Evolutionary conservation across 2,888 invertebrate species (phyloP).

Genomic region (Drosophila suboccidentalis): DNA sequence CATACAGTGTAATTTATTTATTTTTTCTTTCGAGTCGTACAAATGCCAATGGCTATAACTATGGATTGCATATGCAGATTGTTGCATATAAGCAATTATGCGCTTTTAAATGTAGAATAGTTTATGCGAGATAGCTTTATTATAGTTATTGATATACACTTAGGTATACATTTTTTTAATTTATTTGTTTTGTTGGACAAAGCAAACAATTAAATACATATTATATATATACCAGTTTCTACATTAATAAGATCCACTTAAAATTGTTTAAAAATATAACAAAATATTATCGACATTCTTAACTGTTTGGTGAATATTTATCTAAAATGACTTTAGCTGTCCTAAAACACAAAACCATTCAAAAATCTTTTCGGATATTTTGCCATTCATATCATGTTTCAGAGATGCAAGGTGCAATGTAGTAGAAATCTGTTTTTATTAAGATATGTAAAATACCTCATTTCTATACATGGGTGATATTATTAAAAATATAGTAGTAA

Average conservation of each 20-base stretch:
- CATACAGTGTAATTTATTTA: too few species aligned
- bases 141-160: not conserved
- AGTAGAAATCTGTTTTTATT: not conserved
- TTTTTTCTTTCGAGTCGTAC: too few species aligned
- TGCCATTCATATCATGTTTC: slow-evolving; percentile 5
- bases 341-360: not conserved
- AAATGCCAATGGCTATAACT: too few species aligned
- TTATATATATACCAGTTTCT: not conserved
- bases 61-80: not conserved
- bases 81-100: not conserved
- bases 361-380: not conserved
- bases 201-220: not conserved
- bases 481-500: not conserved
- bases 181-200: not conserved
- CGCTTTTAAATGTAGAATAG: not conserved
- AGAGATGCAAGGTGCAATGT: not conserved
- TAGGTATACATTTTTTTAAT: too few species aligned
- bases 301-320: not conserved
- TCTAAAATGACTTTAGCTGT: not conserved
- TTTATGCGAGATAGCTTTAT: not conserved
- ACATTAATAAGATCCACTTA: not conserved
- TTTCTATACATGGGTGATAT: slow-evolving; percentile 5
- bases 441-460: not conserved
- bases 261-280: not conserved
- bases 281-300: not conserved